These are phyloP conservation scores for Xiphophorus hellerii DNA, from an alignment of 2,113 vertebrate species.

Conservation along the genomic window DNA sequence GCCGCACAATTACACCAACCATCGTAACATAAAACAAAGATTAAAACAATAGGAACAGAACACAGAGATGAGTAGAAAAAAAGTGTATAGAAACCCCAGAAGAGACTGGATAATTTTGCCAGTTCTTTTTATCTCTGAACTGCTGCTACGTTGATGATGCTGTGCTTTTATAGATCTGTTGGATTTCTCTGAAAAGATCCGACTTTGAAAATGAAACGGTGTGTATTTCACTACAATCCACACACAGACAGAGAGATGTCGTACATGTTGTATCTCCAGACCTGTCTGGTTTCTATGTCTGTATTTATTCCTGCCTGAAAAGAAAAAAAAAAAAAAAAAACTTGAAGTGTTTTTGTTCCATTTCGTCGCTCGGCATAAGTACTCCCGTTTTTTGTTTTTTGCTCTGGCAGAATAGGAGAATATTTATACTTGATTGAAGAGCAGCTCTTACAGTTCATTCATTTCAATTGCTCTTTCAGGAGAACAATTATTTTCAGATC, in stretches of 20 bases:
- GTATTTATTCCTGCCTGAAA: background rate
- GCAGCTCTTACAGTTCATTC: slow-evolving; percentile 51
- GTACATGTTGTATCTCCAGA: background rate
- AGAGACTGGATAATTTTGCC: no score
- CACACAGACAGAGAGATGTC: background rate
- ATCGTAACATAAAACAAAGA: no score
- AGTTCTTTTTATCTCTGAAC: no score
- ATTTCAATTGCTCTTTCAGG: slow-evolving; percentile 42
- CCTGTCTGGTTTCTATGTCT: background rate
- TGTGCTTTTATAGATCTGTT: background rate
- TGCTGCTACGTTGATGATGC: background rate
- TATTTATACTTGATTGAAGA: slow-evolving; percentile 50
- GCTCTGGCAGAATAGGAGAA: slow-evolving; percentile 40
- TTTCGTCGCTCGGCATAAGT: slow-evolving; percentile 20
- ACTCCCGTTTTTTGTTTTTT: slow-evolving; percentile 9
- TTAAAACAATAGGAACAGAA: no score
- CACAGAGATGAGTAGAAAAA: no score
- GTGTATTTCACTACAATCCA: background rate
- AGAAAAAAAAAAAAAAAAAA: background rate
- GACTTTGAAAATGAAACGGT: background rate
- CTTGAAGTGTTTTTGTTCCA: slow-evolving; percentile 31
- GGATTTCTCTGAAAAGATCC: background rate
- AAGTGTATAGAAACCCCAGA: no score
- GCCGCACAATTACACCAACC: no score
- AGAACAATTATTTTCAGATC: slow-evolving; percentile 64